phyloP scores from a whole-genome alignment of 2,113 vertebrate species.

The Rhea pennata region DNA sequence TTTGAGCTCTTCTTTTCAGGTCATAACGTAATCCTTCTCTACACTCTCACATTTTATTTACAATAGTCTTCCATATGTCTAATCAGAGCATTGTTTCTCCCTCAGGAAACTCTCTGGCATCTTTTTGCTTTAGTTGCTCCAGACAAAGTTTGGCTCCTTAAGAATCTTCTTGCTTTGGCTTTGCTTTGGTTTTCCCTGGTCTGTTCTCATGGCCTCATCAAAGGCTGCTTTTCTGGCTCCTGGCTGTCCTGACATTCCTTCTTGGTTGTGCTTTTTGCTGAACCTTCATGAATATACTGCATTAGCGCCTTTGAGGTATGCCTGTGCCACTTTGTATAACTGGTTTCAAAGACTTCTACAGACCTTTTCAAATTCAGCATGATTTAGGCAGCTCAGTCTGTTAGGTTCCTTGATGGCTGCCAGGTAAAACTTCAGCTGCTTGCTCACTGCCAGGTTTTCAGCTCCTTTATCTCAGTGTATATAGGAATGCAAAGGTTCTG shows the following conservation, averaged over 20 bases:
- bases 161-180: not conserved
- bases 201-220: not conserved
- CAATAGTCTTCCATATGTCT: constrained; percentile 23
- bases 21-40: not conserved
- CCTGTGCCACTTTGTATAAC: not conserved
- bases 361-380: not conserved
- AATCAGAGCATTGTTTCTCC: constrained; percentile 21
- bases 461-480: not conserved
- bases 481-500: not conserved
- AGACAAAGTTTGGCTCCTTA: constrained; percentile 14
- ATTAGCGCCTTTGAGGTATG: not conserved
- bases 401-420: not conserved
- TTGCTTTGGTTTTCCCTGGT: not conserved
- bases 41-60: not conserved
- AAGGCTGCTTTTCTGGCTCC: constrained; percentile 12
- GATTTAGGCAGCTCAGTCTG: not conserved
- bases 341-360: not conserved
- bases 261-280: not conserved
- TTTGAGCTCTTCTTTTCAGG: not conserved
- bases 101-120: constrained; percentile 15
- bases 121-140: constrained; percentile 31
- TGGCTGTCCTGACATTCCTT: not conserved
- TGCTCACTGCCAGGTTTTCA: not conserved
- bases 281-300: not conserved
- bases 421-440: not conserved